Evolutionary conservation across 2,113 vertebrate species (phyloP), one percentile per base, ranked within the genome.

Genomic region (Sinosuthora webbiana): DNA sequence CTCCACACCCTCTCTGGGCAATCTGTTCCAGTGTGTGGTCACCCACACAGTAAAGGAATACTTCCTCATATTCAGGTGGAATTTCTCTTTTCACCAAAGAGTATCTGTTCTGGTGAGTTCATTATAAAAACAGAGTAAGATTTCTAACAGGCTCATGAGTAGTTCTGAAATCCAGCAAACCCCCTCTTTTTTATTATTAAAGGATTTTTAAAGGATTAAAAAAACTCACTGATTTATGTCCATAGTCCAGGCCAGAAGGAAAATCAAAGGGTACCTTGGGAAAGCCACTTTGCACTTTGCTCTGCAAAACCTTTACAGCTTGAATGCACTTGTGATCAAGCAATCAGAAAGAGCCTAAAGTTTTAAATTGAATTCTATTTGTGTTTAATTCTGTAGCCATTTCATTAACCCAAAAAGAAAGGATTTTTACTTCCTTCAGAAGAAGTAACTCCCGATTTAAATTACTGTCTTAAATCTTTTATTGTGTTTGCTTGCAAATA

Each of bases 401-500:
- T 90, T 90, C 10, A 75, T 63, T 74, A 90, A 55, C 19, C 7
- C 3, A 0, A 41, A 90, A 63, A 10, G 12, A 75, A 75, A 87
- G 41, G 45, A 63, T 42, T 18, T 64, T 69, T 65, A 45, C 35
- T 73, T 88, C 28, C 53, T 80, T 88, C 68, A 59, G n/a, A 82
- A 60, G 7, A 89, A 83, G 49, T 59, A 90, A 57, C 15, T 82
- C 53, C 19, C 10, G 20, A 63, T 78, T 83, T 86, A 86, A 92
- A 83, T 81, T 42, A 49, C 24, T 67, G 10, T 62, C 39, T 83
- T 81, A 57, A 68, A 77, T 92, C 12, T 93, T 80, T 7, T 11
- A 45, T 59, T 88, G 19, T 77, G 39, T 70, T 67, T 39, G 10
- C 44, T 83, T 63, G 55, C 25, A 30, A 85, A 80, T 53, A 80